Evolutionary conservation across 2,797 vertebrate genomes (phyloP), one percentile per base, ranked within the genome.

Genomic region (Ctenosaura bakeri): DNA sequence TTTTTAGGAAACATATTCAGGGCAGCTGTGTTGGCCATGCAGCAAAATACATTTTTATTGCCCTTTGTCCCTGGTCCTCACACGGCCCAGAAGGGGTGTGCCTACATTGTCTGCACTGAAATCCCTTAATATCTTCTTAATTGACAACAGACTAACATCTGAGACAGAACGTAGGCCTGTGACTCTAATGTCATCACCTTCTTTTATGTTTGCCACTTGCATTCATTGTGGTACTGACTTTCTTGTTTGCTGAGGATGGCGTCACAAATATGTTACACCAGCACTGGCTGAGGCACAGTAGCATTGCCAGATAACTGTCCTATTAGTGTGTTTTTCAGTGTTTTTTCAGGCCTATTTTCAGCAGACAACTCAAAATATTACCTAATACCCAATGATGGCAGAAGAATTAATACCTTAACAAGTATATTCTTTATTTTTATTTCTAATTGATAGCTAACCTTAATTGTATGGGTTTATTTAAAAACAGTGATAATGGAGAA

Each of bases 311-410:
- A 22, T 46, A 26, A 64, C 1, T 4, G 26, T 87, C 7, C 56
- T 2, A 3, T 18, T 78, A 26, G 64, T 62, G 9, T 26, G 42
- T 18, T 64, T 35, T 32, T 73, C 42, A 20, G 54, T 32, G 56
- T n/a, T 78, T 59, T 46, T 10, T 62, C 24, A 62, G 80, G 92
- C 38, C 3, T 84, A 7, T 76, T 22, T 90, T 87, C 83, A 74
- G 2, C 50, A 87, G 66, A 18, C 56, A 94, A 92, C 90, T 93
- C 78, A 86, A 18, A 71, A 90, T 92, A 69, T 83, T 86, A 90
- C 59, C 1, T 83, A 89, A n/a, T 64, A 0, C 79, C 3, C 35
- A 59, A 87, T 66, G 88, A 66, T 85, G 2, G n/a, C 78, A 64
- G 50, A 88, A 18, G 89, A 91, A 83, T 13, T 2, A 86, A 20